Evolutionary conservation across 2,888 invertebrate genomes (phyloP), one percentile per base, ranked within the genome.

Genomic region (Brassicogethes aeneus): DNA sequence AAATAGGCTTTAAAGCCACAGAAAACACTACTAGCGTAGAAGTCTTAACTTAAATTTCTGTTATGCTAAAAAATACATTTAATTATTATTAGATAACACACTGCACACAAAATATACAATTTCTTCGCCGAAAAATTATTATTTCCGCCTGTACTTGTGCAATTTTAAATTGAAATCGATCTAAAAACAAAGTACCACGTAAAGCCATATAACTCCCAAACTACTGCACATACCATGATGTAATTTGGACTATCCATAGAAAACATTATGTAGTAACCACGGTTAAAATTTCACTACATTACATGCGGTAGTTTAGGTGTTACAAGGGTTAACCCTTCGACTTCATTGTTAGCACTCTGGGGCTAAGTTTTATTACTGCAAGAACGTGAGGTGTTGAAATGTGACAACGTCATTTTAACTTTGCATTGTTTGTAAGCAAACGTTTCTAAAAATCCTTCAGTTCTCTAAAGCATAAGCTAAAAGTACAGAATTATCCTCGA

Each of bases 401-500:
- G 23, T 23, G 23, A 23, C 23, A 36, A 31, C 15, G 15, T 34
- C 34, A n/a, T n/a, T n/a, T n/a, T 23, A 7, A 23, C 12, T 13
- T 34, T 34, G 56, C 57, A 56, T 61, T 62, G 61, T 54, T 56
- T 50, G 51, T 51, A 59, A 60, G 61, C 61, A 56, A 56, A 59
- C 57, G 55, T 57, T 50, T 48, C 51, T 55, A 57, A 50, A 51
- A 53, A 56, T 46, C 45, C 44, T 48, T 49, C 45, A 46, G 47
- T 54, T 55, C 47, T 62, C 59, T 61, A 60, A 64, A 62, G 62
- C 64, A 52, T 53, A 63, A 61, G 59, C 61, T 59, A 62, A 58
- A 59, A 54, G 50, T 56, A 56, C 52, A 55, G 49, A 48, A 49
- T 52, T 48, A 48, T 45, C 47, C 48, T 39, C 44, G 49, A 44